Evolutionary conservation across 2,888 invertebrate species (phyloP), one percentile per base, ranked within the genome.

Genomic region (Coelopa pilipes): DNA sequence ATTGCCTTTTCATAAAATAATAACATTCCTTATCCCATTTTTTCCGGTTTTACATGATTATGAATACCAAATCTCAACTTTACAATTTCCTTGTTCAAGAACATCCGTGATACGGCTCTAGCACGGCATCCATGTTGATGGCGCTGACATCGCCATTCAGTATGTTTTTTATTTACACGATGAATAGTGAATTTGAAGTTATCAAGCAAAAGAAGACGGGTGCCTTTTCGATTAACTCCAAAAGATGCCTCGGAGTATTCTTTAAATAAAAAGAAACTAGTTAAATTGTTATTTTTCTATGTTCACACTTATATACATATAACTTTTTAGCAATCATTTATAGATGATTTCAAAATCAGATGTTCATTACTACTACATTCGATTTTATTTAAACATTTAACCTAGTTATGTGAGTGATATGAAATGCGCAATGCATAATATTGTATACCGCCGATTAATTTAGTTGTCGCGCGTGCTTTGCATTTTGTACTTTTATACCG

Each of bases 381-480:
- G 11, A 57, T 17, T 17, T 1, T 11, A 17, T 17, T 17, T 57
- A 57, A 57, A 57, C 11, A 12, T 17, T 17, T 17, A 57, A 57
- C 17, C 19, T 69, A 68, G 65, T 55, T 46, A 19, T 19, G 21
- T 9, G 17, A 57, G 78, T 87, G 87, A n/a, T 17, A 55, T 15
- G 1, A 55, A 9, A 17, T 55, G 12, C 19, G 9, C 1, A 17
- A 55, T 9, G 79, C 73, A 78, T 84, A 87, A 53, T 82, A 81
- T 76, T 87, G 86, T 59, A 83, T 75, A 46, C 84, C 85, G 47
- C 76, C 77, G n/a, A 82, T 77, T 13, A 80, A 55, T 71, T 82
- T 84, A n/a, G 86, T 87, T 1, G 86, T 86, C 10, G 86, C 87
- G 46, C 87, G 83, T 15, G 87, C 87, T 77, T 83, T 86, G 76